A percentile compares a stretch with the other conserved stretches of the same genome.
phyloP scores from a whole-genome alignment of 1,140 invertebrate species.

The Ooceraea biroi region DNA sequence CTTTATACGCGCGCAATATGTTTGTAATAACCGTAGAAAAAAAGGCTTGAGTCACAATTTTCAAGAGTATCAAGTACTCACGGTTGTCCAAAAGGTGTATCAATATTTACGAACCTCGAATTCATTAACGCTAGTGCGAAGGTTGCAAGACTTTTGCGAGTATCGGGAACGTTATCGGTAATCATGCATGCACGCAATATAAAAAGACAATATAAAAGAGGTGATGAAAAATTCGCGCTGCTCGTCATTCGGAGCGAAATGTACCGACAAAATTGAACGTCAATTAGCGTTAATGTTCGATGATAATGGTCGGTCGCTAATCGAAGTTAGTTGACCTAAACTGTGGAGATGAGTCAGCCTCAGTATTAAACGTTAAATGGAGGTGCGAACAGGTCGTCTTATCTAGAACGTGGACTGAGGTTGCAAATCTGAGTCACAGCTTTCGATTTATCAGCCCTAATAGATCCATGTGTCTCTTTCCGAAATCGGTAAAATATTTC shows the following conservation, averaged over 20 bases:
- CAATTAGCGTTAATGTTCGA: slow-evolving; percentile 2
- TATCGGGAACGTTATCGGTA: slow-evolving; percentile 16
- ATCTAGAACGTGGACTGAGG: background rate
- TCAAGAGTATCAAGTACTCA: slow-evolving; percentile 8
- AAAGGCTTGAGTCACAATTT: background rate
- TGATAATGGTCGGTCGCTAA: slow-evolving; percentile 11
- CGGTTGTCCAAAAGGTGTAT: background rate
- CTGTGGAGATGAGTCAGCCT: slow-evolving; percentile 5
- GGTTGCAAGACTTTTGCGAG: slow-evolving; percentile 10
- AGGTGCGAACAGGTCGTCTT: background rate
- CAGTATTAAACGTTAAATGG: slow-evolving; percentile 17
- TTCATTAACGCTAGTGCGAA: background rate
- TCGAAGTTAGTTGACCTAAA: slow-evolving; percentile 9
- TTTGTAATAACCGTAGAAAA: background rate
- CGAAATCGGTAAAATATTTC: background rate
- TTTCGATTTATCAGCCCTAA: slow-evolving; percentile 16
- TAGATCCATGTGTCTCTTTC: background rate
- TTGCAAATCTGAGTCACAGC: background rate
- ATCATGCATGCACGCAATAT: background rate
- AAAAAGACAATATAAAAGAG: background rate
- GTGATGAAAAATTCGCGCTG: background rate
- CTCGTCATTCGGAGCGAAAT: background rate
- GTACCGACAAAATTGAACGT: background rate
- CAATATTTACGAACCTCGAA: background rate
- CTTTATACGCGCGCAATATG: background rate